These are phyloP conservation scores for Scyliorhinus canicula DNA, from an alignment of 2,797 vertebrate species.

Conservation along the genomic window DNA sequence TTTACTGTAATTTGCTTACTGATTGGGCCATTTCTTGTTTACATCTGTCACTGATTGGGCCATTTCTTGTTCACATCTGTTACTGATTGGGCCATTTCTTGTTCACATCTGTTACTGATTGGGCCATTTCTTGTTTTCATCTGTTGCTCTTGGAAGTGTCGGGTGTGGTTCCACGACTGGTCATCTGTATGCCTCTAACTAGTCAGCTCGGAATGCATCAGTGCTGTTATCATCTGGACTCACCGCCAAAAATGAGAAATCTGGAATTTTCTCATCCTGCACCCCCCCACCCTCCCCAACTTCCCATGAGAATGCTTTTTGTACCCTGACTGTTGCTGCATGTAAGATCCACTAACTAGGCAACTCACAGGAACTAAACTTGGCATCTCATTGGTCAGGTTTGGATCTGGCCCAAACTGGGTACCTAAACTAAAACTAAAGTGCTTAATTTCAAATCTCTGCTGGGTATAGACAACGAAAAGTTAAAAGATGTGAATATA, in stretches of 20 bases:
- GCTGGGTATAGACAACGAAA: background rate
- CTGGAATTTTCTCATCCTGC: background rate
- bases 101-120: too few relatives aligned
- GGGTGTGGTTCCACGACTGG: background rate
- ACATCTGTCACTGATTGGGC: too few relatives aligned
- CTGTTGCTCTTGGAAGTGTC: background rate
- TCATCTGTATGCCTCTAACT: background rate
- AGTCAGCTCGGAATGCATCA: background rate
- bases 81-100: too few relatives aligned
- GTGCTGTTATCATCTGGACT: background rate
- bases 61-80: too few relatives aligned
- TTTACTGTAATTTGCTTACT: background rate
- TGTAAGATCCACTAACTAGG: background rate
- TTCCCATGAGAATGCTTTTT: background rate
- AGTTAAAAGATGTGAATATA: background rate
- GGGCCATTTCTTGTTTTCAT: too few relatives aligned
- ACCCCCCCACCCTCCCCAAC: background rate
- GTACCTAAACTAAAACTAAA: too few relatives aligned
- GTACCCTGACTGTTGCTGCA: background rate
- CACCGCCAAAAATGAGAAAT: background rate
- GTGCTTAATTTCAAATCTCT: background rate
- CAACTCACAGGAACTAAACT: background rate
- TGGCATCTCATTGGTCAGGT: background rate
- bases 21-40: background rate
- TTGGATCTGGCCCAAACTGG: background rate